phyloP scores from a whole-genome alignment of 2,888 invertebrate species.

The Argyra leucocephala region DNA sequence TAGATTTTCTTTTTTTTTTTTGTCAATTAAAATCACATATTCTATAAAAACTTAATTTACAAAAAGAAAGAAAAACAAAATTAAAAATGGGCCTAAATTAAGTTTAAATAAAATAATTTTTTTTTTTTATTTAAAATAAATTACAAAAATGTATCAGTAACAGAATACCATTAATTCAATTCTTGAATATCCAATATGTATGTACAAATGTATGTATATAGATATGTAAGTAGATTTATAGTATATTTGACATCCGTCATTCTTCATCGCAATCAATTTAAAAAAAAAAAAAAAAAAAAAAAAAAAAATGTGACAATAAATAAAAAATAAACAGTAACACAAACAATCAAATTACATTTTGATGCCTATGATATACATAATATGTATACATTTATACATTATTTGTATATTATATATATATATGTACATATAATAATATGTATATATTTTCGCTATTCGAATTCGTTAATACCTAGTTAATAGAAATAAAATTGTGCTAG shows the following conservation, averaged over 20 bases:
- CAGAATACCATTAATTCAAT: not conserved
- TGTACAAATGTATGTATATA: too few relatives aligned
- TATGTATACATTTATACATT: too few relatives aligned
- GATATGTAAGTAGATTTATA: too few relatives aligned
- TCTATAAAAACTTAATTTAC: too few relatives aligned
- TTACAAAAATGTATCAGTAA: too few relatives aligned
- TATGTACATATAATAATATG: not conserved
- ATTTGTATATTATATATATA: too few relatives aligned
- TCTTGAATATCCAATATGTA: not conserved
- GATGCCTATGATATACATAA: too few relatives aligned
- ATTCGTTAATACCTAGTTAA: not conserved
- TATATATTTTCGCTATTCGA: not conserved
- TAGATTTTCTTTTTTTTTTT: not conserved
- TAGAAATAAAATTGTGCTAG: conserved; percentile 1
- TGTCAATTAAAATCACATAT: not conserved
- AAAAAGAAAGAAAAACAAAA: too few relatives aligned
- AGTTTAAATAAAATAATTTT: not conserved
- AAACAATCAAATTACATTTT: too few relatives aligned
- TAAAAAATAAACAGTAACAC: not conserved
- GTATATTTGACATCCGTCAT: conserved; percentile 3
- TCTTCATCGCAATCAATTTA: not conserved
- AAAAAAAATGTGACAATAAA: not conserved
- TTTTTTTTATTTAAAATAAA: too few relatives aligned
- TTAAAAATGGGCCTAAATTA: not conserved
- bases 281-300: not conserved